Evolutionary conservation across 2,888 invertebrate species (phyloP).

Genomic region (Stenolophus ochropezus): DNA sequence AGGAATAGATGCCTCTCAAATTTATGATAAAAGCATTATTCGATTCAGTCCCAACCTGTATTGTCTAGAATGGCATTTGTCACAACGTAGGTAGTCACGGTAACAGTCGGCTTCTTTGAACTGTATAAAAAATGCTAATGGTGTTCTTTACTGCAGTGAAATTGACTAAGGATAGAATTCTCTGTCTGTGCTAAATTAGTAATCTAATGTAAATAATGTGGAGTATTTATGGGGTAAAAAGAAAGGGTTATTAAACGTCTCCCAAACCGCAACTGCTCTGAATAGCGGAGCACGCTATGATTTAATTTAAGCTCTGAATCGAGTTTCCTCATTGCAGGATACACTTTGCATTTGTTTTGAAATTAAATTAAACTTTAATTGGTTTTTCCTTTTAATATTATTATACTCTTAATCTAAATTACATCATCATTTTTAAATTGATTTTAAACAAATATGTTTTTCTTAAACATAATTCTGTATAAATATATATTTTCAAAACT

Average conservation of each 20-base stretch:
- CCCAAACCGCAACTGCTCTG: slow-evolving; percentile 9
- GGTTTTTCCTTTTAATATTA: slow-evolving; percentile 43
- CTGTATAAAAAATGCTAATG: background rate
- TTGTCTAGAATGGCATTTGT: slow-evolving; percentile 32
- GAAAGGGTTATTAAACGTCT: slow-evolving; percentile 22
- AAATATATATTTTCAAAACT: too few relatives aligned
- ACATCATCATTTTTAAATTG: slow-evolving; percentile 40
- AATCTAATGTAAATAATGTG: slow-evolving; percentile 5
- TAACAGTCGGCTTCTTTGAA: slow-evolving; percentile 25
- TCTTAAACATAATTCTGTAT: too few relatives aligned
- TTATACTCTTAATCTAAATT: slow-evolving; percentile 42
- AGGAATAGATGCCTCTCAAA: background rate
- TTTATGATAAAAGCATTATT: slow-evolving; percentile 28
- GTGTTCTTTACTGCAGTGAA: background rate
- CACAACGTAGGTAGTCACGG: slow-evolving; percentile 33
- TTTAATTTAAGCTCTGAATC: slow-evolving; percentile 38
- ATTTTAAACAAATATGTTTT: slow-evolving; percentile 31
- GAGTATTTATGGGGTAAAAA: slow-evolving; percentile 7
- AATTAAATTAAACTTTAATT: slow-evolving; percentile 45
- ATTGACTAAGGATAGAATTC: background rate
- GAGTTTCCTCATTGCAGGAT: slow-evolving; percentile 12
- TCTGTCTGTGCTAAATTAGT: background rate
- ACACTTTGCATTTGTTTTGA: slow-evolving; percentile 44
- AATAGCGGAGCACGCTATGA: slow-evolving; percentile 11
- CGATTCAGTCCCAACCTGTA: background rate